phyloP scores from a whole-genome alignment of 92 coral and sea anemone species.

The Virgularia gustaviana region DNA sequence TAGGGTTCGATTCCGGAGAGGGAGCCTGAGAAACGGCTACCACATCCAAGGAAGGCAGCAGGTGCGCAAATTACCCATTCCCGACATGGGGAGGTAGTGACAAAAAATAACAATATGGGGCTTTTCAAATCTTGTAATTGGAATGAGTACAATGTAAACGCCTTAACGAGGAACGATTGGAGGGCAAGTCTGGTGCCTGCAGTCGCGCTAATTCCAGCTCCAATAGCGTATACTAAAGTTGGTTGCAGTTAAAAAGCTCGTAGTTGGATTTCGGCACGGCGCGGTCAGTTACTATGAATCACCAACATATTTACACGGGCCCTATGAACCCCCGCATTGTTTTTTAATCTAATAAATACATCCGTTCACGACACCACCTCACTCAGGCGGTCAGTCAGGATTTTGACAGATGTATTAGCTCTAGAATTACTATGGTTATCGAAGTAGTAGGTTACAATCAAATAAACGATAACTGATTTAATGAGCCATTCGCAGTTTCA shows the following conservation, averaged over 20 bases:
- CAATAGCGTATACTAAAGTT: constrained; percentile 54
- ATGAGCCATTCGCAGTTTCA: too few species aligned
- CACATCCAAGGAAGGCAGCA: constrained; percentile 56
- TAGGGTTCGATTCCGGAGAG: constrained; percentile 60
- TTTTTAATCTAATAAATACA: too few species aligned
- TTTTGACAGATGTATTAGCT: too few species aligned
- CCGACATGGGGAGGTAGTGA: constrained; percentile 58
- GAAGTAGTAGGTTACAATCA: too few species aligned
- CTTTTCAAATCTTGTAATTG: constrained; percentile 41
- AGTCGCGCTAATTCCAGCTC: too few species aligned
- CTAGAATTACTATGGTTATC: too few species aligned
- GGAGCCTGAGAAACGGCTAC: constrained; percentile 33
- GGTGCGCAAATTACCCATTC: constrained; percentile 58
- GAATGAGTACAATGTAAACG: constrained; percentile 55
- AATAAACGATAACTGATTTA: too few species aligned
- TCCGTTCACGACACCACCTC: too few species aligned
- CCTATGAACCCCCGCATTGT: too few species aligned
- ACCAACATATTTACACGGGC: too few species aligned
- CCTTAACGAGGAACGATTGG: constrained; percentile 50
- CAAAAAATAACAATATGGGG: constrained; percentile 47
- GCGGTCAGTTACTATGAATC: too few species aligned
- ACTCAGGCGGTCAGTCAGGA: too few species aligned
- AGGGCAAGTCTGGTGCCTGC: constrained; percentile 62
- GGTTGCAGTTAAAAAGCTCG: constrained; percentile 73
- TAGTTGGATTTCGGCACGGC: constrained; percentile 48